Evolutionary conservation across 2,113 vertebrate genomes (phyloP).

Genomic region (Vimba vimba): DNA sequence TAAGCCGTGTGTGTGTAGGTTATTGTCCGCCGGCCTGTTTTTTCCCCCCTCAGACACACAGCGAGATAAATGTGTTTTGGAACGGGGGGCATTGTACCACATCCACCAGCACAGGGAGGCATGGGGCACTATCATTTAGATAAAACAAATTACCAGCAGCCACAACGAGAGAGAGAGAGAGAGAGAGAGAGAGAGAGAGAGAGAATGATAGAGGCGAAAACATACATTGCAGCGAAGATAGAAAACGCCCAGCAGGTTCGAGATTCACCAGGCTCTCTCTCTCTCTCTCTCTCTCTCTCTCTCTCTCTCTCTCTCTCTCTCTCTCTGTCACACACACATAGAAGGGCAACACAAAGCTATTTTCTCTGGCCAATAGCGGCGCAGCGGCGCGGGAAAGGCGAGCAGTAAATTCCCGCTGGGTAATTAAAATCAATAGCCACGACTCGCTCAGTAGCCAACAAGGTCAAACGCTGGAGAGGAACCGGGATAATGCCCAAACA

Average conservation of each 20-base stretch:
- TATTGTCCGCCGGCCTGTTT: slow-evolving; percentile 46
- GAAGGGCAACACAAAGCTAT: slow-evolving; percentile 81
- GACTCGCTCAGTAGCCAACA: slow-evolving; percentile 86
- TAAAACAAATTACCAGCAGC: slow-evolving; percentile 80
- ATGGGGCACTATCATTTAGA: slow-evolving; percentile 75
- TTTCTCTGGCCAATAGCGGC: slow-evolving; percentile 81
- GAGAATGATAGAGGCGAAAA: slow-evolving; percentile 36
- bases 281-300: slow-evolving; percentile 33
- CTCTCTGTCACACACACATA: slow-evolving; percentile 60
- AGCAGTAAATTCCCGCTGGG: slow-evolving; percentile 83
- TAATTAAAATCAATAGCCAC: slow-evolving; percentile 99
- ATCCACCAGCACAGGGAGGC: slow-evolving; percentile 72
- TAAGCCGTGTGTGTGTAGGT: slow-evolving; percentile 65
- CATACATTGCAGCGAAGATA: slow-evolving; percentile 61
- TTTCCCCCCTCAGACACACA: slow-evolving; percentile 51
- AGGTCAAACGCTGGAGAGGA: slow-evolving; percentile 86
- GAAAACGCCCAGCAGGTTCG: slow-evolving; percentile 61
- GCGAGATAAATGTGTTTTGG: slow-evolving; percentile 76
- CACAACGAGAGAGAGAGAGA: slow-evolving; percentile 60
- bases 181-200: slow-evolving; percentile 15
- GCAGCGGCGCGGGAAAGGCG: slow-evolving; percentile 85
- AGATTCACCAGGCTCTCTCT: slow-evolving; percentile 36
- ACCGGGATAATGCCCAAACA: slow-evolving; percentile 78
- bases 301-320: slow-evolving; percentile 15
- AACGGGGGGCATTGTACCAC: slow-evolving; percentile 70